A percentile compares a stretch with the other conserved stretches of the same genome.
Evolutionary conservation across 2,797 vertebrate genomes (phyloP).

Genomic region (Enteromius treurensis): DNA sequence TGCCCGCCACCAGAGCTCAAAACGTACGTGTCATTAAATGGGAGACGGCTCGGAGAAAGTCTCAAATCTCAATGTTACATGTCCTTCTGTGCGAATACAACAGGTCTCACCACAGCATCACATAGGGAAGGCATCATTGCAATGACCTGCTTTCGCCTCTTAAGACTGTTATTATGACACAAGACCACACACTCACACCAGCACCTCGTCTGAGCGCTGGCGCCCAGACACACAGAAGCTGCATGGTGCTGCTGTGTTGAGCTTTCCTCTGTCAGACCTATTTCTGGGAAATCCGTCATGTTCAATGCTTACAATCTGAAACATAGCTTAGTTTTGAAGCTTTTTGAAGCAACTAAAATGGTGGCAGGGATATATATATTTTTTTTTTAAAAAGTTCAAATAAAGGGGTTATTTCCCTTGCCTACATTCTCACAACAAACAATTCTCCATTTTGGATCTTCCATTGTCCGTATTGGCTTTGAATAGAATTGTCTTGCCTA

Average conservation of each 20-base stretch:
- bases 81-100: constrained; percentile 49
- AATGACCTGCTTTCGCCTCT: constrained; percentile 72
- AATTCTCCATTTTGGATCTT: constrained; percentile 41
- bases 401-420: constrained; percentile 36
- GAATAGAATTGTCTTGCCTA: constrained; percentile 29
- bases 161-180: constrained; percentile 75
- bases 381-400: no score
- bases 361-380: constrained; percentile 58
- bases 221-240: constrained; percentile 43
- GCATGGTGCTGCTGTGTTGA: constrained; percentile 54
- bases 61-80: constrained; percentile 27
- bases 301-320: constrained; percentile 46
- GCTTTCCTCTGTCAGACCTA: constrained; percentile 47
- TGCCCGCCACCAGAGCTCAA: constrained; percentile 17
- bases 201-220: constrained; percentile 68
- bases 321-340: constrained; percentile 49
- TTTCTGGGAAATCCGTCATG: constrained; percentile 43
- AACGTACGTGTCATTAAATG: constrained; percentile 16
- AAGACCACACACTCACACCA: constrained; percentile 34
- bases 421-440: constrained; percentile 24
- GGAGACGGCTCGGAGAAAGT: constrained; percentile 37
- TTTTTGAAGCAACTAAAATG: constrained; percentile 58
- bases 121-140: constrained; percentile 47
- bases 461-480: constrained; percentile 38
- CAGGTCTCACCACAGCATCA: constrained; percentile 33